Base-by-base conservation (phyloP, 2,888 invertebrate genomes). In the Hanleya hanleyi region DNA sequence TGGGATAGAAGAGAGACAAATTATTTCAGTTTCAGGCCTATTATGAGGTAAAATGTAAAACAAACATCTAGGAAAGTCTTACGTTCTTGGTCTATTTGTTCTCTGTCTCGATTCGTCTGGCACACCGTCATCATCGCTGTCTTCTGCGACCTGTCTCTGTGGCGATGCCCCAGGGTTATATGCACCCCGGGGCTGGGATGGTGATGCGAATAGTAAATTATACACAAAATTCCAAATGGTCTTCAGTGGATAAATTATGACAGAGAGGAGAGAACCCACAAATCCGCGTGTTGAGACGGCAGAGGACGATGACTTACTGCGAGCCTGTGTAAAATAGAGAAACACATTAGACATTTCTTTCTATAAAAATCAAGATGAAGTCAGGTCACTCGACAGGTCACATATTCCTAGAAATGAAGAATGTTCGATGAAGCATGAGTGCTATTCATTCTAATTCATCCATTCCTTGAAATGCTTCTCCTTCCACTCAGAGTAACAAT, bases 201-300 rank as follows among this genome's bases (percentile, higher is more conserved):
- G 89, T 29, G 78, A 80, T 32, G 90, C 90, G 62, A 88, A 88
- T 70, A 93, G 84, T 71, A 92, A 91, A 32, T 89, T 88, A 78
- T 91, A 90, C 38, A 94, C 75, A 79, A 92, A 93, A 72, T 91
- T 92, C 85, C 94, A 91, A 36, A 93, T 88, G 49, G 92, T 91
- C 12, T 94, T 85, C 5, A 95, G 91, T 0, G 94, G 93, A 4
- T 93, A 90, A 32, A 95, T 85, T 1, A 94, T 82, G 0, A 93
- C 90, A 87, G 94, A 93, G 78, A 95, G 88, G 15, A 95, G 86
- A 50, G 92, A 76, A 9, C 76, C 74, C 4, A 64, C 47, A 29
- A 36, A 35, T 15, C 65, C 67, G 5, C 74, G 4, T 18, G 57
- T 22, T 29, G 57, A 57, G 2, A 57, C 57, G 22, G 57, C 32